Conservation (phyloP, 2,113 vertebrate species). For the Saguinus midas region DNA sequence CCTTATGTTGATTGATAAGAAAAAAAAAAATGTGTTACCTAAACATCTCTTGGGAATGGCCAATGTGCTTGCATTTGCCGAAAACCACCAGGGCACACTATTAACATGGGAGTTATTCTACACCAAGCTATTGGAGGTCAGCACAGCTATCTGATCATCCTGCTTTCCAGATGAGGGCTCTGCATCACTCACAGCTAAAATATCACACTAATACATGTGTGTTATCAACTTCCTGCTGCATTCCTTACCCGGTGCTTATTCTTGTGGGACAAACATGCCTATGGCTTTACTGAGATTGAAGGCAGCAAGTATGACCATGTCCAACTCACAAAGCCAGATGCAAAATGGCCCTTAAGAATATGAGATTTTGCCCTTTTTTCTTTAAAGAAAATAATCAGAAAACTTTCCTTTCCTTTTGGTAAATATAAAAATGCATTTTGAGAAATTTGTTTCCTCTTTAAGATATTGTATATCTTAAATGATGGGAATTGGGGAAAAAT, state of each 20-base stretch:
- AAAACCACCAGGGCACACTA: neutral
- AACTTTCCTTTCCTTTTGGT: neutral
- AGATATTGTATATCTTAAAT: neutral
- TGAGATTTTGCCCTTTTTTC: neutral
- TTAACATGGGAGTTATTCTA: neutral
- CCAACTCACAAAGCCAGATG: neutral
- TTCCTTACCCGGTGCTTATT: neutral
- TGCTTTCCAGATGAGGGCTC: neutral
- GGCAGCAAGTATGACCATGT: neutral
- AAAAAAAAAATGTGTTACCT: neutral
- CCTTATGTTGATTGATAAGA: neutral
- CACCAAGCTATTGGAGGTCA: neutral
- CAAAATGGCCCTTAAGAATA: neutral
- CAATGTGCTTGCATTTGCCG: neutral
- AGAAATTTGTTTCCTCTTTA: slow-evolving; percentile 25
- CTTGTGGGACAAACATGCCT: neutral
- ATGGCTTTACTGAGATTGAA: neutral
- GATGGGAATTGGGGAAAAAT: neutral
- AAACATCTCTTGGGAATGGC: neutral
- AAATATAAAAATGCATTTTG: slow-evolving; percentile 26
- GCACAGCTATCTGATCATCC: neutral
- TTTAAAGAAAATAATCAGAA: slow-evolving; percentile 30
- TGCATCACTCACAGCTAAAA: neutral
- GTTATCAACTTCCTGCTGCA: neutral
- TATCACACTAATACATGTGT: neutral